A percentile compares a stretch with the other conserved stretches of the same genome.
These are phyloP conservation scores for Peromyscus leucopus DNA, from an alignment of 2,113 vertebrate genomes.

Conservation along the genomic window DNA sequence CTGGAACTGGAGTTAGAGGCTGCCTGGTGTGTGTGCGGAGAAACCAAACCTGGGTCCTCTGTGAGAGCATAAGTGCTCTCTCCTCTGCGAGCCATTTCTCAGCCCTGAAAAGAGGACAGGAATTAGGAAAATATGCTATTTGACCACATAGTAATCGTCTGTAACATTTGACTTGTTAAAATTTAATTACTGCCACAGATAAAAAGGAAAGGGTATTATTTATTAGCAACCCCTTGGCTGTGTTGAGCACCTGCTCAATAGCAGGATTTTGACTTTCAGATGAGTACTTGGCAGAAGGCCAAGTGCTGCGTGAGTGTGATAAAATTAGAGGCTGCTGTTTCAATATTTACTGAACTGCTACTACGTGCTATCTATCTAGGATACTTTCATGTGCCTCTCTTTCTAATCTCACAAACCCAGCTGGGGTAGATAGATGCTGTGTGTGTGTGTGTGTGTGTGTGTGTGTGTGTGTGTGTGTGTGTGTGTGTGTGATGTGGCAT, in stretches of 20 bases:
- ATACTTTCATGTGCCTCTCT: neutral
- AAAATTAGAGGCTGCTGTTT: slow-evolving; percentile 47
- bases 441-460: neutral
- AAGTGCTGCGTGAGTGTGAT: neutral
- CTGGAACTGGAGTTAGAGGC: neutral
- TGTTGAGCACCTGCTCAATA: slow-evolving; percentile 4
- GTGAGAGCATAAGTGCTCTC: neutral
- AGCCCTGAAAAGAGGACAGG: neutral
- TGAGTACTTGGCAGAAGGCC: slow-evolving; percentile 35
- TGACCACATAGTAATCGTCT: neutral
- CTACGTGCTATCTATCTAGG: neutral
- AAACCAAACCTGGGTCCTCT: neutral
- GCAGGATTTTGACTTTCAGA: slow-evolving; percentile 39
- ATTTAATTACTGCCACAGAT: slow-evolving; percentile 1
- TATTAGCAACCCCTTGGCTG: slow-evolving; percentile 19
- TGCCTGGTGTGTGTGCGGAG: neutral
- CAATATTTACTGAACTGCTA: slow-evolving; percentile 33
- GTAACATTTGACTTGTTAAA: slow-evolving; percentile 22
- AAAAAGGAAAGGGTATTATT: slow-evolving; percentile 36
- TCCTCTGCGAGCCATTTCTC: neutral
- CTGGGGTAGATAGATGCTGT: neutral
- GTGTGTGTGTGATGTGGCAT: neutral
- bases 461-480: neutral
- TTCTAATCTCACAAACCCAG: slow-evolving; percentile 37
- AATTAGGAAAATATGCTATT: slow-evolving; percentile 33